A percentile compares a stretch with the other conserved stretches of the same genome.
Evolutionary conservation across 2,797 vertebrate species (phyloP).

Genomic region (Prionace glauca): DNA sequence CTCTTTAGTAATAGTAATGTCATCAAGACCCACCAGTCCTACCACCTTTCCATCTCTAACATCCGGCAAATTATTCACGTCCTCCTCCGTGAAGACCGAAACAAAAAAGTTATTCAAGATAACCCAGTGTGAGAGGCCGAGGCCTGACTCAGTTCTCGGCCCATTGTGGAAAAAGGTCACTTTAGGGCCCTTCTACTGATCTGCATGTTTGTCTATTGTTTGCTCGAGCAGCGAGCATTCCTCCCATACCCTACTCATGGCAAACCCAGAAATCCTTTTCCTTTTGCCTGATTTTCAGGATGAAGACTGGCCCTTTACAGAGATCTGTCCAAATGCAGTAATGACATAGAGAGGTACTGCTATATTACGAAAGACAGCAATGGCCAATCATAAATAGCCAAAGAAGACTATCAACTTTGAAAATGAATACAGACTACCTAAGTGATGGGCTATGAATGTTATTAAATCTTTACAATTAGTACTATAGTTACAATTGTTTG

Average conservation of each 20-base stretch:
- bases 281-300: not conserved
- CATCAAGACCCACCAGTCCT: too few relatives aligned
- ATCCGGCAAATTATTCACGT: too few relatives aligned
- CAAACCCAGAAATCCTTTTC: not conserved
- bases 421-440: not conserved
- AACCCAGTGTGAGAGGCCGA: not conserved
- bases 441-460: not conserved
- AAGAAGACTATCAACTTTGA: not conserved
- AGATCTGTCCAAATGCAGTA: not conserved
- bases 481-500: not conserved
- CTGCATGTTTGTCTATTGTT: not conserved
- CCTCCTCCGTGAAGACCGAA: too few relatives aligned
- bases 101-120: too few relatives aligned
- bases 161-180: not conserved
- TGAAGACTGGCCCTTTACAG: not conserved
- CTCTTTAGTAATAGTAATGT: too few relatives aligned
- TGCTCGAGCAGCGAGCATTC: too few relatives aligned
- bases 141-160: not conserved
- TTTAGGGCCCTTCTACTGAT: not conserved
- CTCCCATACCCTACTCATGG: not conserved
- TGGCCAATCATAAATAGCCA: not conserved
- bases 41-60: too few relatives aligned
- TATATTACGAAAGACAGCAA: not conserved
- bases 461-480: not conserved
- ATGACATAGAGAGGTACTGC: not conserved